Evolutionary conservation across 2,113 vertebrate genomes (phyloP).

Genomic region (Eudyptes chrysolophus): DNA sequence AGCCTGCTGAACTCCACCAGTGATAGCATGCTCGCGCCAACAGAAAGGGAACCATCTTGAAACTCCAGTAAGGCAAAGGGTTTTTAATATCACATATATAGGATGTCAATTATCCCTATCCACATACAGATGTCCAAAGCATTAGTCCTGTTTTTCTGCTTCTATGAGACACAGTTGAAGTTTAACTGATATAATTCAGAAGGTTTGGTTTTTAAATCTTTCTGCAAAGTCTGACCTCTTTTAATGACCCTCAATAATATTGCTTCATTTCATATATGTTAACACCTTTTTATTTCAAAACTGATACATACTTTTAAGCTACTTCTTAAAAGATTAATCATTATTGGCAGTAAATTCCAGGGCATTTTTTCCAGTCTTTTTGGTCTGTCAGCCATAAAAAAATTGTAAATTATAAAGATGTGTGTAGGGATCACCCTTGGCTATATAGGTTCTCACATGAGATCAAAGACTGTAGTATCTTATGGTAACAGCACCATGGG

Average conservation of each 20-base stretch:
- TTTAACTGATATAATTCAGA: not conserved
- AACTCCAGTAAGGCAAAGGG: not conserved
- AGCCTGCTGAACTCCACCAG: not conserved
- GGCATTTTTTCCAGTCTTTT: not conserved
- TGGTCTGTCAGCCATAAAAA: not conserved
- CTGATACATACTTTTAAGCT: not conserved
- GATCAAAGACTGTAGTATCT: not conserved
- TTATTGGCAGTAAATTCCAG: not conserved
- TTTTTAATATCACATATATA: not conserved
- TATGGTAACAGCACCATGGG: not conserved
- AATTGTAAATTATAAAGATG: not conserved
- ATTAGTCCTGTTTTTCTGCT: not conserved
- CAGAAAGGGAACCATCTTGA: not conserved
- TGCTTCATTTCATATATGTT: not conserved
- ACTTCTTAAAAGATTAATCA: not conserved
- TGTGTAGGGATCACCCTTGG: not conserved
- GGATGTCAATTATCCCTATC: not conserved
- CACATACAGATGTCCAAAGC: not conserved
- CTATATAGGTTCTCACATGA: not conserved
- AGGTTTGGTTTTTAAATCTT: not conserved
- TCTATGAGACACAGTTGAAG: not conserved
- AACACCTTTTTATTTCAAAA: not conserved
- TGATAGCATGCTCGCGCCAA: rapidly evolving
- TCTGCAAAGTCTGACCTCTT: not conserved
- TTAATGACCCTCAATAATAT: not conserved